These are phyloP conservation scores for Poeciliopsis occidentalis DNA, from an alignment of 2,113 vertebrate genomes.

Conservation along the genomic window DNA sequence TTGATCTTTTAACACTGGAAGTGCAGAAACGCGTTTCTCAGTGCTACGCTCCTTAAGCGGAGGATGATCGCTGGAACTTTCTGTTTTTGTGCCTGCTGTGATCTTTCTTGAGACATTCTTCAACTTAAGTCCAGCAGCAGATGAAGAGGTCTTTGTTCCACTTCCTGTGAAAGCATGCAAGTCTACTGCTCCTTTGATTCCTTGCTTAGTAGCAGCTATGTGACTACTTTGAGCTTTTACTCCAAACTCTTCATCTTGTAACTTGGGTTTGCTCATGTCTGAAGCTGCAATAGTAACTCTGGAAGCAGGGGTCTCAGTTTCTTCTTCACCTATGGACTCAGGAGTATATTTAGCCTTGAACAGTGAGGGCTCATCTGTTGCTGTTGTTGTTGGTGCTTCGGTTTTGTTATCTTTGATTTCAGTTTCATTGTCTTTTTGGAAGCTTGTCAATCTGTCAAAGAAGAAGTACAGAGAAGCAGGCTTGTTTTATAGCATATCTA, in stretches of 20 bases:
- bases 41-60: constrained; percentile 37
- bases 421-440: constrained; percentile 52
- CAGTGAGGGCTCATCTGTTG: constrained; percentile 25
- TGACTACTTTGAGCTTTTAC: constrained; percentile 28
- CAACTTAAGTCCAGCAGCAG: constrained; percentile 51
- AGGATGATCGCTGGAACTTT: constrained; percentile 17
- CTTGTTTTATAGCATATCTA: neutral
- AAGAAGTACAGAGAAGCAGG: constrained; percentile 15
- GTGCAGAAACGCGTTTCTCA: constrained; percentile 44
- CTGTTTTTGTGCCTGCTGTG: constrained; percentile 49
- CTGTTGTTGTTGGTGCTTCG: constrained; percentile 3
- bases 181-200: constrained; percentile 45
- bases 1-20: constrained; percentile 63
- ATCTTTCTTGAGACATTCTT: constrained; percentile 56
- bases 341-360: neutral
- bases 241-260: constrained; percentile 11
- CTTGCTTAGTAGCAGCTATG: constrained; percentile 22
- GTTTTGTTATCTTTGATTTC: constrained; percentile 41
- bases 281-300: constrained; percentile 24
- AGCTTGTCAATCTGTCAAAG: constrained; percentile 53
- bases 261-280: constrained; percentile 66
- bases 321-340: constrained; percentile 37
- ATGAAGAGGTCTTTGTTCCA: constrained; percentile 48
- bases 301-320: constrained; percentile 30
- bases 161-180: constrained; percentile 12